Conservation (phyloP, 1,140 invertebrate genomes). For the Cyphomyrmex costatus region DNA sequence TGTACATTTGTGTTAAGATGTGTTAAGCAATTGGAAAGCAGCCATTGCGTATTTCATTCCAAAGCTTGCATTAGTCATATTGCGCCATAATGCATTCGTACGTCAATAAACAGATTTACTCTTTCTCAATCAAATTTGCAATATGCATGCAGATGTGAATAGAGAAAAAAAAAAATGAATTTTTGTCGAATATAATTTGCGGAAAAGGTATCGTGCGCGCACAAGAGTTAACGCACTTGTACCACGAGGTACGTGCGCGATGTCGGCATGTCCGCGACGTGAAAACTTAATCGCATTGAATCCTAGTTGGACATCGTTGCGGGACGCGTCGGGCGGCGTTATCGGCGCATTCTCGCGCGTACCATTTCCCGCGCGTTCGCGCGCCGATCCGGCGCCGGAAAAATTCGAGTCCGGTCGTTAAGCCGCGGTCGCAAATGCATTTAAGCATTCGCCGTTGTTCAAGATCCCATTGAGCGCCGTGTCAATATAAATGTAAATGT, state of each 20-base stretch:
- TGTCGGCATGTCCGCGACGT: constrained; percentile 20
- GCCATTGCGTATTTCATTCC: neutral
- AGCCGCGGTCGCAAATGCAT: constrained; percentile 75
- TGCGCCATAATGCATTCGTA: neutral
- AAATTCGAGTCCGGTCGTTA: constrained; percentile 77
- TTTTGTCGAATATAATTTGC: constrained; percentile 5
- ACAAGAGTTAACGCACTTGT: constrained; percentile 33
- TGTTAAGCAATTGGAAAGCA: no score
- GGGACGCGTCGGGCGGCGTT: constrained; percentile 17
- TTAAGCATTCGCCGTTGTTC: constrained; percentile 79
- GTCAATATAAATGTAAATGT: constrained; percentile 86
- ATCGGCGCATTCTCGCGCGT: constrained; percentile 36
- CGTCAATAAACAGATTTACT: neutral
- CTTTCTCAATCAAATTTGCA: constrained; percentile 5
- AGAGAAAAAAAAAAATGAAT: constrained; percentile 5
- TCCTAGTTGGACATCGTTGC: constrained; percentile 44
- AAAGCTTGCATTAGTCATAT: neutral
- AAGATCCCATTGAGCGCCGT: constrained; percentile 79
- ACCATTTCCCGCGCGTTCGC: constrained; percentile 58
- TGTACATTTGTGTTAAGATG: no score
- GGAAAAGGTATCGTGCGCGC: neutral
- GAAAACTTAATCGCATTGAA: constrained; percentile 63
- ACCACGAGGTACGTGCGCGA: constrained; percentile 5
- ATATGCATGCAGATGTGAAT: neutral
- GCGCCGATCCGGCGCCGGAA: constrained; percentile 42